Base-by-base conservation (phyloP, 2,113 vertebrate species). In the Chlorocebus sabaeus region DNA sequence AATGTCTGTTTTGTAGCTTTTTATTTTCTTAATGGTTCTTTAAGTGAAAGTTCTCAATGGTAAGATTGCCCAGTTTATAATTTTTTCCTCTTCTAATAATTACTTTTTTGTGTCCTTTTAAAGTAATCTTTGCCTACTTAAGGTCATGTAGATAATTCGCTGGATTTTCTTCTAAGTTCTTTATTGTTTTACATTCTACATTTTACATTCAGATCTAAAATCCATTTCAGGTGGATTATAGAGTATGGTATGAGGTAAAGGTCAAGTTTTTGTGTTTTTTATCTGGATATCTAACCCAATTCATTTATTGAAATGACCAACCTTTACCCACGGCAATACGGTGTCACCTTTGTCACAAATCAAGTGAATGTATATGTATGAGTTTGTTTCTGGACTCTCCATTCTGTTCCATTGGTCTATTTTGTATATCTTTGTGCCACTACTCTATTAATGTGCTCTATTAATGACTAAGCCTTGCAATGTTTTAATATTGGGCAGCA, bases 21-120 rank as follows among this genome's bases (percentile, higher is more conserved):
- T 90, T 78, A 57, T 87, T 95, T 96, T 87, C 73, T 89, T 90
- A 50, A 85, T 89, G 9, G 17, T 73, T 73, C 48, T 89, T 92
- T 92, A 20, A 70, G 14, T 93, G n/a, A 90, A 83, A 90, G 35
- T 96, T 83, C 23, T 93, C 75, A 81, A 76, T 85, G 92, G 2
- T 92, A 82, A 20, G 59, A 18, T 30, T 40, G 13, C 40, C 20
- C 14, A 55, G 12, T 90, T 95, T 84, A 79, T 88, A 25, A 40
- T 92, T 86, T 82, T 40, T 64, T 64, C 6, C 32, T 27, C 61
- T 22, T 92, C 35, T 89, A 64, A 90, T 57, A 67, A 59, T 25
- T 87, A n/a, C 12, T 27, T 90, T 90, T 90, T 82, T 92, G 8
- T 73, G 48, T 89, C 9, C 40, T 45, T 94, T 84, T 88, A 1